A percentile compares a stretch with the other conserved stretches of the same genome.
Conservation (phyloP, 2,888 invertebrate species). For the Acronicta alni region DNA sequence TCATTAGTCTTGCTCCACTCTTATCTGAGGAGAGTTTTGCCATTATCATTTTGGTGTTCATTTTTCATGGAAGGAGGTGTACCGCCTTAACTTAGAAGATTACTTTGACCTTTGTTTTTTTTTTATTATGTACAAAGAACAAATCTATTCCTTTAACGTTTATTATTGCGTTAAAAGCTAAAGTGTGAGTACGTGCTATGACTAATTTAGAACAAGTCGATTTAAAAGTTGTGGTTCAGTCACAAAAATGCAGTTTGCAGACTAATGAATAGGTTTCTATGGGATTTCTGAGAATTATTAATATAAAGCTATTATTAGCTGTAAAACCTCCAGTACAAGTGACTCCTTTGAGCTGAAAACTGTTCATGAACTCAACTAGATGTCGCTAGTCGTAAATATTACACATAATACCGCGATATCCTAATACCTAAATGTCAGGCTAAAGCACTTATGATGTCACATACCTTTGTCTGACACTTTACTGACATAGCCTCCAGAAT, state of each 20-base stretch:
- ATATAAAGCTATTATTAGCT: not conserved
- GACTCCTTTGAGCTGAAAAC: slow-evolving; percentile 13
- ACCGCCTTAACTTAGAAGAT: slow-evolving; percentile 25
- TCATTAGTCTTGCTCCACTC: slow-evolving; percentile 73
- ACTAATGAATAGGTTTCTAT: slow-evolving; percentile 14
- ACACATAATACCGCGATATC: slow-evolving; percentile 31
- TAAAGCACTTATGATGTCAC: slow-evolving; percentile 35
- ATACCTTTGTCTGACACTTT: slow-evolving; percentile 16
- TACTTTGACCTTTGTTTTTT: slow-evolving; percentile 10
- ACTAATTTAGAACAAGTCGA: no score
- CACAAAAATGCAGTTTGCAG: no score
- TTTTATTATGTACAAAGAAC: not conserved
- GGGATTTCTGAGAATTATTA: slow-evolving; percentile 23
- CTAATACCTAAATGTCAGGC: slow-evolving; percentile 41
- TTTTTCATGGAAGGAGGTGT: slow-evolving; percentile 49
- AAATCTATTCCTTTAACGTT: no score
- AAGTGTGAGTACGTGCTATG: not conserved
- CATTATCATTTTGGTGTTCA: slow-evolving; percentile 58
- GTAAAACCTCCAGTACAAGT: slow-evolving; percentile 22
- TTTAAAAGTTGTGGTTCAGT: not conserved
- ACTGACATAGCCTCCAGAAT: slow-evolving; percentile 27
- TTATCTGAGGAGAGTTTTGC: slow-evolving; percentile 56
- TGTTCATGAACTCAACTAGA: slow-evolving; percentile 40
- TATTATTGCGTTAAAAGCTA: no score
- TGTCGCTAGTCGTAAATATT: slow-evolving; percentile 48